Base-by-base conservation (phyloP, 2,113 vertebrate species). In the Anolis sagrei region DNA sequence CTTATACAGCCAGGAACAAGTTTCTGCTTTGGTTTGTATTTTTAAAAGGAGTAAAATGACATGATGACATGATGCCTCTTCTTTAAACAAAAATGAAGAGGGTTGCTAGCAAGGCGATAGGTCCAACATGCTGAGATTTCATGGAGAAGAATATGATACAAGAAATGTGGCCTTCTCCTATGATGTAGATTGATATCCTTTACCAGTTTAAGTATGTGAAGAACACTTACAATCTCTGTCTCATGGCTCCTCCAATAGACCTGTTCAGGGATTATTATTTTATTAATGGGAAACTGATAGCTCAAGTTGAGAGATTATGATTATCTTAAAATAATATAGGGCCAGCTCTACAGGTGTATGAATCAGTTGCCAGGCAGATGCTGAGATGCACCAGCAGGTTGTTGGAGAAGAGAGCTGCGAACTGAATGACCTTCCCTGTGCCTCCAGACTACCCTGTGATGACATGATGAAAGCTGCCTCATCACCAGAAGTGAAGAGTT, bases 31-130 rank as follows among this genome's bases (percentile, higher is more conserved):
- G 10, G 2, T 8, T 64, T 23, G 62, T 23, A 9, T 64, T 64
- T 64, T 64, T 64, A 29, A 68, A 68, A 58, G 16, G 83, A 90
- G 81, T 88, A 81, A 27, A 85, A 90, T 78, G 92, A 93, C 82
- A 84, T 82, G 80, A 61, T 88, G 8, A 85, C 81, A 88, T 85
- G n/a, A n/a, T n/a, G n/a, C n/a, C n/a, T n/a, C n/a, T 89, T 21
- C 78, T 85, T 66, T 29, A 83, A 44, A 8, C 86, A 90, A 86
- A 89, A 8, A 77, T n/a, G 54, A 64, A 76, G 39, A 61, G 8
- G 49, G 21, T 86, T n/a, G 68, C 51, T 86, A 73, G 69, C 39
- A 85, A 79, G 76, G 64, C 0, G 1, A 0, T 29, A 76, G 73
- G 84, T 0, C 36, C 8, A 69, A 78, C 29, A 81, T 48, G 83